Evolutionary conservation across 2,113 vertebrate genomes (phyloP).

Genomic region (Petroica traversi): DNA sequence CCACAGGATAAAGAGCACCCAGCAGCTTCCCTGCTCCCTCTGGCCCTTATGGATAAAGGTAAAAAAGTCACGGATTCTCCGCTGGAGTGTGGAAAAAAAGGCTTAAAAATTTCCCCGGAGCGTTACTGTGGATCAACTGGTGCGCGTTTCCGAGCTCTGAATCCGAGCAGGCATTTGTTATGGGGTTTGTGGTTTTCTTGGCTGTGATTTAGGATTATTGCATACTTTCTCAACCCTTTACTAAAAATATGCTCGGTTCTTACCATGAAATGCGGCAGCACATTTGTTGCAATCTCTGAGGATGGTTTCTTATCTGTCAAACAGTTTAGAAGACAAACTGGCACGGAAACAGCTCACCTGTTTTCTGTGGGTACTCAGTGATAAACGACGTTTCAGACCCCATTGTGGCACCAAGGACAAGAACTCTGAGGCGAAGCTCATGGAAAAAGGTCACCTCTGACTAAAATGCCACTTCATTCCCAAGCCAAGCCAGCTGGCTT

Average conservation of each 20-base stretch:
- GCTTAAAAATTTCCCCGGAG: not conserved
- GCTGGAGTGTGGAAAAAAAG: not conserved
- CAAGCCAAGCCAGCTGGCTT: constrained; percentile 84
- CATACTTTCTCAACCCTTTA: constrained; percentile 51
- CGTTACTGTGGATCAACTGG: not conserved
- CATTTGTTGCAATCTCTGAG: constrained; percentile 57
- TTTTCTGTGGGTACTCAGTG: constrained; percentile 66
- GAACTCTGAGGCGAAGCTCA: not conserved
- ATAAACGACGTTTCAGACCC: constrained; percentile 72
- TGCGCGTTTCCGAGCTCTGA: not conserved
- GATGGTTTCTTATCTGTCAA: constrained; percentile 62
- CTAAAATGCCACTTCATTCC: constrained; percentile 33
- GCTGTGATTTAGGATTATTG: constrained; percentile 48
- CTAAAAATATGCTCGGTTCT: constrained; percentile 36
- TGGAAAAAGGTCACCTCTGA: not conserved
- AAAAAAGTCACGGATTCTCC: not conserved
- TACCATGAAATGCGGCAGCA: constrained; percentile 48
- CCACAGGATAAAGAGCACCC: not conserved
- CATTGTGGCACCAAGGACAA: constrained; percentile 58
- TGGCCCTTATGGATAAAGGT: not conserved
- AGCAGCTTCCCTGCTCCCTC: not conserved
- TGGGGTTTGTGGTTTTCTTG: constrained; percentile 25
- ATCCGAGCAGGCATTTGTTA: not conserved
- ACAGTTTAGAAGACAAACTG: constrained; percentile 51
- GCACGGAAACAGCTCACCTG: constrained; percentile 76